Conservation (phyloP, 2,888 invertebrate species). For the Encarsia formosa region DNA sequence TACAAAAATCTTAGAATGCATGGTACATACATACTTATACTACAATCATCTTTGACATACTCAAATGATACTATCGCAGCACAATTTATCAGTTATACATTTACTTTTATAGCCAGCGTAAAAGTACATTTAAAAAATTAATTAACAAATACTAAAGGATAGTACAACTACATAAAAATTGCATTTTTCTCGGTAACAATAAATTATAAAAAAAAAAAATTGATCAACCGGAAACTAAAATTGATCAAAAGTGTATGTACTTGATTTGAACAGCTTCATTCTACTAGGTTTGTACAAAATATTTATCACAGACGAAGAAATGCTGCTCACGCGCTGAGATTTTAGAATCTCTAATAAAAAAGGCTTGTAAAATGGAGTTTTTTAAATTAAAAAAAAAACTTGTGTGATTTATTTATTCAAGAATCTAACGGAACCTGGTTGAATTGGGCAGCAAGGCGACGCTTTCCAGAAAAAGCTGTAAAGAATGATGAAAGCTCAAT, state of each 20-base stretch:
- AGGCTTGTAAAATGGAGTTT: too few species aligned
- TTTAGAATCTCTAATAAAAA: conserved; percentile 22
- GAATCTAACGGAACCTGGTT: conserved; percentile 43
- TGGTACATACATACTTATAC: conserved; percentile 20
- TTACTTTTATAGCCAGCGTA: conserved; percentile 15
- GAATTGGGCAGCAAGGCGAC: conserved; percentile 53
- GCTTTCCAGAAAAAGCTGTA: conserved; percentile 46
- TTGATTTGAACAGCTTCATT: conserved; percentile 19
- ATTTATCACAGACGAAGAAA: conserved; percentile 28
- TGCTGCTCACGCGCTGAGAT: conserved; percentile 18
- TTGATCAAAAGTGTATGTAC: conserved; percentile 20
- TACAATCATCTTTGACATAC: conserved; percentile 18
- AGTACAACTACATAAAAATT: conserved; percentile 20
- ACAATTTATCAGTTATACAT: conserved; percentile 16
- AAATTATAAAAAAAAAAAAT: conserved; percentile 15
- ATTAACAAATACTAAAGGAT: too few species aligned
- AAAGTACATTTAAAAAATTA: conserved; percentile 20
- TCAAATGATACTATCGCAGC: conserved; percentile 21
- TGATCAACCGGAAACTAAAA: conserved; percentile 22
- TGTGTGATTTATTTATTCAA: conserved; percentile 31
- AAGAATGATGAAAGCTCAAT: not conserved
- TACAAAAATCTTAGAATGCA: conserved; percentile 19
- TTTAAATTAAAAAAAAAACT: too few species aligned
- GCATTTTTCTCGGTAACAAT: conserved; percentile 15
- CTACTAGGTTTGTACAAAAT: conserved; percentile 24